phyloP scores from a whole-genome alignment of 1,140 invertebrate species.

The Hyphantria cunea region DNA sequence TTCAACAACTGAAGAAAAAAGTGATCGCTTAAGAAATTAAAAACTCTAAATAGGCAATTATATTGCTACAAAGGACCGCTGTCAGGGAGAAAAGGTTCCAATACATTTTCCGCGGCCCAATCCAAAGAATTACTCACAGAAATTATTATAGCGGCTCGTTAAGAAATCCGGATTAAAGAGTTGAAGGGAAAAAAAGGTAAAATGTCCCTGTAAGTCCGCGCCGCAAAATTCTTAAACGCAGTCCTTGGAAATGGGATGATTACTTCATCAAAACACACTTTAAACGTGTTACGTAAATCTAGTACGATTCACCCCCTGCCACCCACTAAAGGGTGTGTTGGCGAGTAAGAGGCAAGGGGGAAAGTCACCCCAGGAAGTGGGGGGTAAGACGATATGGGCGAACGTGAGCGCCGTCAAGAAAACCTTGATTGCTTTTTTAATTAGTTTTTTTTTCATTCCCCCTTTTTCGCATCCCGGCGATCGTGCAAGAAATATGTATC shows the following conservation, averaged over 20 bases:
- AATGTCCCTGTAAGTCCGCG: slow-evolving; percentile 62
- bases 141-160: slow-evolving; percentile 62
- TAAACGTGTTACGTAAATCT: slow-evolving; percentile 82
- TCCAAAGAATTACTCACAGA: slow-evolving; percentile 38
- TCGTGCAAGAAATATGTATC: slow-evolving; percentile 73
- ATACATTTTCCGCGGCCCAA: slow-evolving; percentile 34
- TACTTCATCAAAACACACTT: slow-evolving; percentile 82
- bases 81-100: slow-evolving; percentile 24
- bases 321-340: slow-evolving; percentile 64
- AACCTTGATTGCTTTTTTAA: slow-evolving; percentile 81
- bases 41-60: slow-evolving; percentile 15
- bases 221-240: slow-evolving; percentile 80
- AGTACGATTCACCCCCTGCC: slow-evolving; percentile 61
- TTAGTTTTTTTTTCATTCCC: slow-evolving; percentile 77
- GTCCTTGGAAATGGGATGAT: slow-evolving; percentile 78
- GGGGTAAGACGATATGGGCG: slow-evolving; percentile 80
- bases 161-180: slow-evolving; percentile 69
- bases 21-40: neutral
- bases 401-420: slow-evolving; percentile 81
- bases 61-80: neutral
- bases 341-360: slow-evolving; percentile 39
- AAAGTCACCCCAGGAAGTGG: slow-evolving; percentile 53
- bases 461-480: slow-evolving; percentile 71
- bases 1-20: neutral
- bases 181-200: slow-evolving; percentile 60